Percentiles rank a stretch among this genome's conserved stretches.
Conservation (phyloP, 2,797 vertebrate species). For the Chromis chromis region DNA sequence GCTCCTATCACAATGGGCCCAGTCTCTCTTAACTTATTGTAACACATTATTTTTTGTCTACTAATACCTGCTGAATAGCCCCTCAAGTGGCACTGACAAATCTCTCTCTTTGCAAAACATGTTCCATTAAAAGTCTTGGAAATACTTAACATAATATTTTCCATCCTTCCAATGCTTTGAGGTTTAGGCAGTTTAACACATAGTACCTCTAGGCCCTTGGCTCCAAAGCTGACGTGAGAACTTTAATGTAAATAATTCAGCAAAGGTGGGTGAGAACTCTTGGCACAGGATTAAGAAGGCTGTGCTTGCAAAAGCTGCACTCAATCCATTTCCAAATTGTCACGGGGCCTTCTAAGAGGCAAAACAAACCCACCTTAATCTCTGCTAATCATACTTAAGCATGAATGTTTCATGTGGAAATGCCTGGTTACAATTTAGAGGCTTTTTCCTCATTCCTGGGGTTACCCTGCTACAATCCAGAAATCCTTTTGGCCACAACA, state of each 20-base stretch:
- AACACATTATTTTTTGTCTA: constrained; percentile 35
- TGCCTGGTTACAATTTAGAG: constrained; percentile 79
- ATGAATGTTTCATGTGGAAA: constrained; percentile 83
- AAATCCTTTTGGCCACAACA: constrained; percentile 80
- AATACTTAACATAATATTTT: constrained; percentile 49
- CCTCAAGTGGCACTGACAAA: constrained; percentile 41
- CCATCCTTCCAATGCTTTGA: constrained; percentile 47
- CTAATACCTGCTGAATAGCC: constrained; percentile 39
- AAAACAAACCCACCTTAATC: constrained; percentile 84
- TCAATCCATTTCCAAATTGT: constrained; percentile 82
- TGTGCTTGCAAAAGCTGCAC: constrained; percentile 73
- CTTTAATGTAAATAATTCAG: constrained; percentile 76
- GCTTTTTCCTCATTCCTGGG: constrained; percentile 70
- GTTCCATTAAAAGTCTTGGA: constrained; percentile 52
- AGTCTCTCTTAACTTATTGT: constrained; percentile 27
- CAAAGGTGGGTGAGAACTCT: constrained; percentile 78
- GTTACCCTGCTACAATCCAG: constrained; percentile 73
- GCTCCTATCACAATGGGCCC: constrained; percentile 27
- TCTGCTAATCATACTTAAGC: constrained; percentile 83
- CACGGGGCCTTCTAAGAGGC: constrained; percentile 76
- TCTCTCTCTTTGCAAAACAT: constrained; percentile 39
- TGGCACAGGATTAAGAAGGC: constrained; percentile 78
- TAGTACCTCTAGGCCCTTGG: constrained; percentile 50
- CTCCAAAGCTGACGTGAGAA: constrained; percentile 66
- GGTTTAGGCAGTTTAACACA: constrained; percentile 50